phyloP scores from a whole-genome alignment of 2,797 vertebrate species.

The Erithacus rubecula region DNA sequence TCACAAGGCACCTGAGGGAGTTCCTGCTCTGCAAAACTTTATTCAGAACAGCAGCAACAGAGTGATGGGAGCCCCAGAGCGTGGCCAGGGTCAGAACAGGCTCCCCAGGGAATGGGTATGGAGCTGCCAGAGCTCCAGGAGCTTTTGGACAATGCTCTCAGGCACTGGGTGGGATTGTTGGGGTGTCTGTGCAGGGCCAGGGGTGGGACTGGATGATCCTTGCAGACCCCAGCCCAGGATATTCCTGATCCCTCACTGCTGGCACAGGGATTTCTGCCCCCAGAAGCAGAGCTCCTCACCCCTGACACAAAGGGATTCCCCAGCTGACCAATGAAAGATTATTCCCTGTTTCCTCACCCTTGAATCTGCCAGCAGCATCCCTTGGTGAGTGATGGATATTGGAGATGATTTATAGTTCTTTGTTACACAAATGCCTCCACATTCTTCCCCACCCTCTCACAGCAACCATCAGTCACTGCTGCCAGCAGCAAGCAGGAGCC shows the following conservation, averaged over 20 bases:
- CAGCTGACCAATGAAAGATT: neutral
- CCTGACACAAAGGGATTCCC: constrained; percentile 5
- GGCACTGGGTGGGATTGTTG: neutral
- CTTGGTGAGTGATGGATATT: constrained; percentile 53
- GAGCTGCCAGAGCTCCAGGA: neutral
- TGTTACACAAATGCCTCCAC: constrained; percentile 76
- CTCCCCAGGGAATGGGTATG: neutral
- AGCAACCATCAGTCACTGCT: constrained; percentile 52
- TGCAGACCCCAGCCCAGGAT: neutral
- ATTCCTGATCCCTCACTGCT: accelerated
- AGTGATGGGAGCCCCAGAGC: neutral
- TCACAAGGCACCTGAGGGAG: neutral
- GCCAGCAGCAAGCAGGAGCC: neutral
- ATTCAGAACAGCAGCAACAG: neutral
- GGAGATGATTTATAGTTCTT: constrained; percentile 74
- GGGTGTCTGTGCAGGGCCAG: neutral
- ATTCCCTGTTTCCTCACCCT: constrained; percentile 16
- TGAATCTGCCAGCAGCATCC: constrained; percentile 46
- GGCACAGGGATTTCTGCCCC: neutral
- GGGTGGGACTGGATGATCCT: neutral
- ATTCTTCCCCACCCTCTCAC: constrained; percentile 50
- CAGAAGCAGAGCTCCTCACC: neutral
- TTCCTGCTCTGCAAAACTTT: neutral
- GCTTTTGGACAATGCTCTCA: accelerated
- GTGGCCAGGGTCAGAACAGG: neutral